Evolutionary conservation across 2,888 invertebrate species (phyloP), one percentile per base, ranked within the genome.

Genomic region (Apodemia duryi): DNA sequence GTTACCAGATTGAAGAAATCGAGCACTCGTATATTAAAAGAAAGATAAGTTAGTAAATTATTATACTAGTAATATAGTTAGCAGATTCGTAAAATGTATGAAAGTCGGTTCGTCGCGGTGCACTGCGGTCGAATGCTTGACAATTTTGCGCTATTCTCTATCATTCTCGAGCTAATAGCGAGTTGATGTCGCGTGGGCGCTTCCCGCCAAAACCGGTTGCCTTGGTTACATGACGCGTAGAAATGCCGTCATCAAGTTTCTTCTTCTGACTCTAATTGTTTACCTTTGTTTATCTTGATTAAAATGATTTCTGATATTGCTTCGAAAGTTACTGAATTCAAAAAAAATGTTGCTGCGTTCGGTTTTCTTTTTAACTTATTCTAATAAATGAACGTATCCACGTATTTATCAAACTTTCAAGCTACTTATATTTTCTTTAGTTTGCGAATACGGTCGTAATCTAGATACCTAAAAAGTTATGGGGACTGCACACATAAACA

Each of bases 121-220:
- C 85, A 91, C 91, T 89, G 88, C 90, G 90, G 89, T 90, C 91
- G 89, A 88, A 86, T 87, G 84, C 72, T 71, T 69, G 71, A 66
- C 71, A 68, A 69, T 70, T 71, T 72, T 68, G 71, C 68, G 68
- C 69, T 63, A 68, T 71, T 69, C 70, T 73, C 78, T 57, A 57
- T 57, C n/a, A 49, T 57, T 57, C 65, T 76, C 68, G 72, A 70
- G 70, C 71, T 69, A 63, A 67, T 64, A 63, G 65, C 60, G 68
- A 70, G 70, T 69, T 72, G 70, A 67, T 70, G 73, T 73, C 74
- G 80, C 79, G 85, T 86, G 75, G 85, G 85, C 74, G 82, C 81
- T 86, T 85, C 86, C 81, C 90, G 88, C 88, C 82, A 82, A 86
- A 90, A 87, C 88, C 85, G 84, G 89, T 88, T 76, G 80, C 84